phyloP scores from a whole-genome alignment of 2,113 vertebrate species.

The Tricholaema leucomelas region DNA sequence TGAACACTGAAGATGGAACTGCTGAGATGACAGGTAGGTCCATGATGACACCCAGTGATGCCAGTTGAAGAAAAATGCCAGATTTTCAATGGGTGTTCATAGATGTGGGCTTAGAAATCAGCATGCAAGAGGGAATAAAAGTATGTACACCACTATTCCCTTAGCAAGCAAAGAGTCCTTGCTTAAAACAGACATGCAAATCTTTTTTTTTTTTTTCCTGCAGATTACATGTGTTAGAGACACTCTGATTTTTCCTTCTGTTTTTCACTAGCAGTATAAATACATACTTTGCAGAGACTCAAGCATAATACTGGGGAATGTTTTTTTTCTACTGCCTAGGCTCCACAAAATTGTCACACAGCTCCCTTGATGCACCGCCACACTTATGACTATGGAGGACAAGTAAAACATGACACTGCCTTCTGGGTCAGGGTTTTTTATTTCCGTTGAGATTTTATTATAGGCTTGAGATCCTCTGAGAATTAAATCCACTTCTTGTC shows the following conservation, averaged over 20 bases:
- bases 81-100: not conserved
- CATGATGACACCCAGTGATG: not conserved
- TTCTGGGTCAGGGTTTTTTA: slow-evolving; percentile 44
- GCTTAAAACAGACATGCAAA: slow-evolving; percentile 10
- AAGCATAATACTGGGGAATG: not conserved
- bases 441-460: slow-evolving; percentile 45
- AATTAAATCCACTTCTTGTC: slow-evolving; percentile 39
- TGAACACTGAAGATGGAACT: slow-evolving; percentile 20
- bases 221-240: slow-evolving; percentile 28
- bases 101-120: not conserved
- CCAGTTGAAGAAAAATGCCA: not conserved
- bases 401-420: slow-evolving; percentile 2
- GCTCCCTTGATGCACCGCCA: not conserved
- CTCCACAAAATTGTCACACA: slow-evolving; percentile 7
- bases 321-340: not conserved
- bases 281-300: not conserved
- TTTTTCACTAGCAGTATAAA: slow-evolving; percentile 33
- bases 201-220: slow-evolving; percentile 48
- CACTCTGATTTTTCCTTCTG: slow-evolving; percentile 30
- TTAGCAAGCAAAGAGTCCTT: slow-evolving; percentile 12
- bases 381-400: not conserved
- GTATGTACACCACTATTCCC: not conserved
- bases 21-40: slow-evolving; percentile 21
- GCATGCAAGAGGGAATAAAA: not conserved
- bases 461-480: slow-evolving; percentile 29